Conservation (phyloP, 1,140 invertebrate genomes). For the Drosophila leontia region DNA sequence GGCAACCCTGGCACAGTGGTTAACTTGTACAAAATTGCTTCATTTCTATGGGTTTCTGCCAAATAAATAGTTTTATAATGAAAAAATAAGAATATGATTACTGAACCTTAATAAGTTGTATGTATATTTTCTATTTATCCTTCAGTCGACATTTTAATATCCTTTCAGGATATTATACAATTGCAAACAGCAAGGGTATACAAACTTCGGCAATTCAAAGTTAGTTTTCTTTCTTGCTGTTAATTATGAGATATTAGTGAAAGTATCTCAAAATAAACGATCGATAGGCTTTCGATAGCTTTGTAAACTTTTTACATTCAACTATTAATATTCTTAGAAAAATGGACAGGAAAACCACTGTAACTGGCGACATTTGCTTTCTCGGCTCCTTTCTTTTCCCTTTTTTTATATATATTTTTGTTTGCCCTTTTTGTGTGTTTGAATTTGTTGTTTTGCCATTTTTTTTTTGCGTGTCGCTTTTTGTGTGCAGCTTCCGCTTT, state of each 20-base stretch:
- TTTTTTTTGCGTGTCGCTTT: constrained; percentile 34
- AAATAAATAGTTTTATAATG: not conserved
- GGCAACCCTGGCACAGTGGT: constrained; percentile 26
- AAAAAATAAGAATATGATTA: not conserved
- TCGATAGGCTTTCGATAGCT: not conserved
- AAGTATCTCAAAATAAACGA: not conserved
- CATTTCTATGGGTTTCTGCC: not conserved
- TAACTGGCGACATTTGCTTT: constrained; percentile 24
- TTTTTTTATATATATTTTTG: not conserved
- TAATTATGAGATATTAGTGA: not conserved
- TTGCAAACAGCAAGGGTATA: no score
- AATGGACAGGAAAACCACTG: constrained; percentile 7
- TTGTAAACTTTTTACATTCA: not conserved
- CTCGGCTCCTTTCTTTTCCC: not conserved
- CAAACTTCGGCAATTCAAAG: no score
- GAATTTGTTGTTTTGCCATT: constrained; percentile 7
- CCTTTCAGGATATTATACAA: no score
- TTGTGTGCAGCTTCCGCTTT: constrained; percentile 52
- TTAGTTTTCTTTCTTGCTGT: not conserved
- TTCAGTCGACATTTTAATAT: not conserved
- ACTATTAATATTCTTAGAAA: not conserved
- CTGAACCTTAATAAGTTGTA: not conserved
- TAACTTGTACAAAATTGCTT: no score
- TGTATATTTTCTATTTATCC: not conserved
- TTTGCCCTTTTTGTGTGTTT: constrained; percentile 2